These are phyloP conservation scores for Coregonus suidteri DNA, from an alignment of 2,797 vertebrate species.

Conservation along the genomic window DNA sequence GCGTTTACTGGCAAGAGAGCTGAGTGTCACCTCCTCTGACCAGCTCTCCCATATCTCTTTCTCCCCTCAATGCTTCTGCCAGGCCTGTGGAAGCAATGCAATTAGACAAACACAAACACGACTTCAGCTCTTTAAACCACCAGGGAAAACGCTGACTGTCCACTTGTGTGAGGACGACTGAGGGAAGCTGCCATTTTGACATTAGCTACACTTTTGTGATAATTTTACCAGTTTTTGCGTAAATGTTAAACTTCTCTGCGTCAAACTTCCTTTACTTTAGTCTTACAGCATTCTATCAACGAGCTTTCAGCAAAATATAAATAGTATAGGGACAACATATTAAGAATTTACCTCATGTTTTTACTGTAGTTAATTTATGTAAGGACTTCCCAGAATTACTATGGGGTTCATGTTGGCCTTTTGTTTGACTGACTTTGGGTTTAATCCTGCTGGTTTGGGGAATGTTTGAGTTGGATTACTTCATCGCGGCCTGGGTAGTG, in stretches of 20 bases:
- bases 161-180: background rate
- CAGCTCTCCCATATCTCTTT: constrained; percentile 1
- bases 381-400: constrained; percentile 64
- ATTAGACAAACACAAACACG: constrained; percentile 76
- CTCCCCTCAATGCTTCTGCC: constrained; percentile 44
- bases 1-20: background rate
- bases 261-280: background rate
- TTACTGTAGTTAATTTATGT: constrained; percentile 48
- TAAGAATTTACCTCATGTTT: background rate
- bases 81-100: constrained; percentile 75
- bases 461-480: constrained; percentile 79
- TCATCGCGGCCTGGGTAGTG: constrained; percentile 61
- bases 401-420: constrained; percentile 66
- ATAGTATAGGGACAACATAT: background rate
- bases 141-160: constrained; percentile 3
- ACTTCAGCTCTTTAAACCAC: constrained; percentile 57
- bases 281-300: background rate
- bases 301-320: background rate
- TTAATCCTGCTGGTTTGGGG: constrained; percentile 75
- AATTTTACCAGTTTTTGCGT: background rate
- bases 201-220: background rate
- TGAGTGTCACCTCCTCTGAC: background rate
- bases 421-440: constrained; percentile 75
- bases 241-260: background rate
- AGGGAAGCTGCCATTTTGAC: background rate